Evolutionary conservation across 2,888 invertebrate species (phyloP).

Genomic region (Caenorhabditis angaria): DNA sequence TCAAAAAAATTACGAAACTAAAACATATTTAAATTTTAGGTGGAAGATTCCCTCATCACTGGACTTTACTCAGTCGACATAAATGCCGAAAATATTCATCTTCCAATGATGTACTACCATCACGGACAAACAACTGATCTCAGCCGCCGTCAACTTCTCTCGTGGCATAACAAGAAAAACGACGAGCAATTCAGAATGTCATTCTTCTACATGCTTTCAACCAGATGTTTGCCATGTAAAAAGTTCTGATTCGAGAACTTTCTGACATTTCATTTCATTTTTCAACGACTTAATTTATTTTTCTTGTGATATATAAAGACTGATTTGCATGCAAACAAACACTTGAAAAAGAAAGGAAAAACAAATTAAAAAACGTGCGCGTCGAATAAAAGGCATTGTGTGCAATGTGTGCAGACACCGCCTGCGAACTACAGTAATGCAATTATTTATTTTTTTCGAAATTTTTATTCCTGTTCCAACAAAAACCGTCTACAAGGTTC

Average conservation of each 20-base stretch:
- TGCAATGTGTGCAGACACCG: too few species aligned
- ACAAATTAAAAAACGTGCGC: too few species aligned
- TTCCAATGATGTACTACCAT: background rate
- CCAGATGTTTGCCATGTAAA: background rate
- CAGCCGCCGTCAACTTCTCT: background rate
- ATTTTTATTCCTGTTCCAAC: too few species aligned
- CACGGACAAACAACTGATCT: background rate
- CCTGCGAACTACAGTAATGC: too few species aligned
- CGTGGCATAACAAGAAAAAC: background rate
- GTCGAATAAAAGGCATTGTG: too few species aligned
- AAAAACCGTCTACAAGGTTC: slow-evolving; percentile 1
- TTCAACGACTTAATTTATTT: too few species aligned
- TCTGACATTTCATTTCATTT: too few species aligned
- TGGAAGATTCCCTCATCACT: background rate
- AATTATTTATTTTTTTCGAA: too few species aligned
- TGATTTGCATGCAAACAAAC: too few species aligned
- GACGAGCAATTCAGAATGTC: background rate
- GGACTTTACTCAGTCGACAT: background rate
- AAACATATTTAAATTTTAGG: background rate
- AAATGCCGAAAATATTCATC: background rate
- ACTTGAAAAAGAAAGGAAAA: too few species aligned
- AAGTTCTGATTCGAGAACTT: too few species aligned
- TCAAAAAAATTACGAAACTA: background rate
- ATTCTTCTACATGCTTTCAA: background rate
- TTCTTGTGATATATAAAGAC: too few species aligned